phyloP scores from a whole-genome alignment of 2,797 vertebrate genomes.

The Lacerta bilineata region DNA sequence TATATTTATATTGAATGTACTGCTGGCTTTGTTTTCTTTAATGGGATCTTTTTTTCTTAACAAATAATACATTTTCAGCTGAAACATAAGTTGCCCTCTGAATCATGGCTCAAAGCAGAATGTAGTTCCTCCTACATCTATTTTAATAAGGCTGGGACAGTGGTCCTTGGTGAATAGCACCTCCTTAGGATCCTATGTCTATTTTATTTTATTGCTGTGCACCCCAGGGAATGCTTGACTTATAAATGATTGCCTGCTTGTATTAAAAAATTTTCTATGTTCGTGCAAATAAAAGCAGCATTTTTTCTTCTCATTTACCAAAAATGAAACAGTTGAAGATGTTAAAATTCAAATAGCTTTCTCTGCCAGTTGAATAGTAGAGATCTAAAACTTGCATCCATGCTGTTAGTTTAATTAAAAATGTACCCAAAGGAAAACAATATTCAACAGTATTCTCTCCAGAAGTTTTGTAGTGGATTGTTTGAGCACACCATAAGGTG shows the following conservation, averaged over 20 bases:
- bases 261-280: slow-evolving; percentile 60
- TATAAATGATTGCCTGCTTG: slow-evolving; percentile 42
- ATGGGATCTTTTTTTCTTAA: background rate
- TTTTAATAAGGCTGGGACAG: background rate
- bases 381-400: slow-evolving; percentile 81
- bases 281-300: slow-evolving; percentile 53
- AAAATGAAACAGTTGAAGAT: slow-evolving; percentile 65
- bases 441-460: slow-evolving; percentile 82
- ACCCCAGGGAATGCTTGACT: slow-evolving; percentile 36
- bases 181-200: background rate
- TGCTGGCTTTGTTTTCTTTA: background rate
- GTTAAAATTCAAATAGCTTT: slow-evolving; percentile 82
- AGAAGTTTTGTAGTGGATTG: slow-evolving; percentile 84
- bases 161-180: background rate
- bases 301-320: slow-evolving; percentile 20
- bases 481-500: slow-evolving; percentile 84
- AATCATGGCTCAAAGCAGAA: background rate
- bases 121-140: background rate
- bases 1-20: background rate
- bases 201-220: background rate
- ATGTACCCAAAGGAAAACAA: slow-evolving; percentile 84
- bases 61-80: background rate
- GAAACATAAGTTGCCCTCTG: background rate
- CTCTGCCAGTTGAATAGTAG: slow-evolving; percentile 79
- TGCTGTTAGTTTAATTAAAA: slow-evolving; percentile 87